phyloP scores from a whole-genome alignment of 2,113 vertebrate genomes.

The Psilopogon haemacephalus region DNA sequence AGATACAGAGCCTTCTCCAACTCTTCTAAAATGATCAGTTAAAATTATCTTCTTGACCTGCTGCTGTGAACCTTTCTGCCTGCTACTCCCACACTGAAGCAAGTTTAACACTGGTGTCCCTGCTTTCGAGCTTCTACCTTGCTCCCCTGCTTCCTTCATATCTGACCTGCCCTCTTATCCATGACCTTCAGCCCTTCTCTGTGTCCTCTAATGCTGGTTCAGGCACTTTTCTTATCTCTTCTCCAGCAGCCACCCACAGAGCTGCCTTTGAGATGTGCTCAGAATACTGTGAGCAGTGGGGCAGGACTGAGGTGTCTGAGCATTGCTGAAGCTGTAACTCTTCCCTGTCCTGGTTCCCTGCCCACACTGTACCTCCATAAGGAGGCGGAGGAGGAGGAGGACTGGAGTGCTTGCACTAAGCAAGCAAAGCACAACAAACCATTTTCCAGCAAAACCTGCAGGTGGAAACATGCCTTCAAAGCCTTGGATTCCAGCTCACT shows the following conservation, averaged over 20 bases:
- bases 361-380: accelerated
- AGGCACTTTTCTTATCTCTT: neutral
- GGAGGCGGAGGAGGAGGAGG: neutral
- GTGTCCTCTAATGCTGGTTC: neutral
- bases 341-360: accelerated
- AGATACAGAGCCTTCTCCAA: neutral
- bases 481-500: neutral
- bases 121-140: neutral
- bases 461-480: neutral
- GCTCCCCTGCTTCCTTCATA: neutral
- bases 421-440: neutral
- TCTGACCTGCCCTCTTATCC: neutral
- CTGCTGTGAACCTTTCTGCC: neutral
- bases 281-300: accelerated
- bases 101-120: neutral
- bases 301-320: neutral
- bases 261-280: accelerated
- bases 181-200: neutral
- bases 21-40: neutral
- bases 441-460: neutral
- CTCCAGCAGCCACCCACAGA: neutral
- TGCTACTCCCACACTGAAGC: neutral
- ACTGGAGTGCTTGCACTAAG: neutral
- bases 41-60: neutral
- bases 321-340: neutral